Base-by-base conservation (phyloP, 1,140 invertebrate species). In the Drosophila mojavensis region DNA sequence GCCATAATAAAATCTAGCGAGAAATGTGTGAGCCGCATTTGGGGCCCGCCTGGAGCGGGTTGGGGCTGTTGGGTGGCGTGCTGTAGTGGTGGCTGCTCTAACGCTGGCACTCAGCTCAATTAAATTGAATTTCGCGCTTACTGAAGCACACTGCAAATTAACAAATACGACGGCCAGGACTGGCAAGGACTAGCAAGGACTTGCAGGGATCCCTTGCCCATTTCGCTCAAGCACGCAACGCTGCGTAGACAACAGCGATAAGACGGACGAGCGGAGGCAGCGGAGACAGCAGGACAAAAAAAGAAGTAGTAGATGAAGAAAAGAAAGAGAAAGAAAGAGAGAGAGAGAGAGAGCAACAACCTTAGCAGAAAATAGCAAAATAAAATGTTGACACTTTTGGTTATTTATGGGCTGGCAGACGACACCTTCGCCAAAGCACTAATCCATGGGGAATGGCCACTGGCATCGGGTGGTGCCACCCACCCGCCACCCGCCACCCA, bases 71-170 rank as follows among this genome's bases (percentile, higher is more conserved):
- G 39, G 30, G 41, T 56, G 45, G 26, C 10, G 20, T 36, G 20
- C 13, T 47, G 48, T 6, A 17, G 41, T 26, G 51, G 50, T 28
- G 56, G 36, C 24, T 24, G 68, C 45, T 59, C 39, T 50, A 54
- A 50, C 63, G 55, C 75, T 70, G 83, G 85, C 84, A 89, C 84
- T 89, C 84, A 88, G 84, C 84, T 90, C 84, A 89, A 89, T 89
- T 89, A 89, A 89, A 89, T 89, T 89, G 84, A 89, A 89, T 89
- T 89, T 89, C 85, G 84, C 84, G 84, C 84, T 89, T 75, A 90
- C 84, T 79, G 84, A 90, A 89, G 84, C 84, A 89, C 84, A 89
- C 85, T 81, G 78, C 83, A 90, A 89, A 89, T 89, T 89, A 89
- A 89, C 84, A 86, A 86, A 86, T 86, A 65, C 66, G 51, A 69